Percentiles rank a stretch among this genome's conserved stretches.
Evolutionary conservation across 2,888 invertebrate genomes (phyloP).

Genomic region (Branchipolynoe longqiensis): DNA sequence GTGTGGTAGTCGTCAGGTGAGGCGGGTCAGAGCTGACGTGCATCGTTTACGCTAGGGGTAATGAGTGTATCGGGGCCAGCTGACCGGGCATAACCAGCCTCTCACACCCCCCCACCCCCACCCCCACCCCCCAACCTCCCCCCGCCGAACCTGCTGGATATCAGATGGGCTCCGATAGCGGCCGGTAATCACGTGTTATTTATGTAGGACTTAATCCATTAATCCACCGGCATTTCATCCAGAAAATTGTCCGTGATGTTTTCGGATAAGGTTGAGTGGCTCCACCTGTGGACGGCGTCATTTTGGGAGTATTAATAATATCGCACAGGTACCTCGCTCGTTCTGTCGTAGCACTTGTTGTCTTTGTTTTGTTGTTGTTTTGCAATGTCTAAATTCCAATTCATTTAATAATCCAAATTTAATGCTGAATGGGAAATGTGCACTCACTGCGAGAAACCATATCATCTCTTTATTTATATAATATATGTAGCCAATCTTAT

Average conservation of each 20-base stretch:
- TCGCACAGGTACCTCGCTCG: too few relatives aligned
- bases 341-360: too few relatives aligned
- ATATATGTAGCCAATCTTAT: too few relatives aligned
- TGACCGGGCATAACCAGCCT: slow-evolving; percentile 26
- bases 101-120: too few relatives aligned
- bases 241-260: slow-evolving; percentile 43
- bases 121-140: too few relatives aligned
- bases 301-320: too few relatives aligned
- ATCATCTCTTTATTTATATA: too few relatives aligned
- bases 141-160: slow-evolving; percentile 45
- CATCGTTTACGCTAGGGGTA: slow-evolving; percentile 4
- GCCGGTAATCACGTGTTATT: slow-evolving; percentile 23
- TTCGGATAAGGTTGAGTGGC: slow-evolving; percentile 36
- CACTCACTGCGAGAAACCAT: too few relatives aligned
- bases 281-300: slow-evolving; percentile 4
- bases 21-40: slow-evolving; percentile 27
- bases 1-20: not conserved
- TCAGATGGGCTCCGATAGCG: slow-evolving; percentile 32
- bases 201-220: slow-evolving; percentile 17
- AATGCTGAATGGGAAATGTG: too few relatives aligned
- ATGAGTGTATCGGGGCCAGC: not conserved
- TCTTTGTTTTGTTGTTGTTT: too few relatives aligned
- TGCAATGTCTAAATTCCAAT: too few relatives aligned
- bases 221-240: slow-evolving; percentile 26
- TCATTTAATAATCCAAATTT: too few relatives aligned